These are phyloP conservation scores for Lepidurus arcticus DNA, from an alignment of 1,140 invertebrate species.

Conservation along the genomic window DNA sequence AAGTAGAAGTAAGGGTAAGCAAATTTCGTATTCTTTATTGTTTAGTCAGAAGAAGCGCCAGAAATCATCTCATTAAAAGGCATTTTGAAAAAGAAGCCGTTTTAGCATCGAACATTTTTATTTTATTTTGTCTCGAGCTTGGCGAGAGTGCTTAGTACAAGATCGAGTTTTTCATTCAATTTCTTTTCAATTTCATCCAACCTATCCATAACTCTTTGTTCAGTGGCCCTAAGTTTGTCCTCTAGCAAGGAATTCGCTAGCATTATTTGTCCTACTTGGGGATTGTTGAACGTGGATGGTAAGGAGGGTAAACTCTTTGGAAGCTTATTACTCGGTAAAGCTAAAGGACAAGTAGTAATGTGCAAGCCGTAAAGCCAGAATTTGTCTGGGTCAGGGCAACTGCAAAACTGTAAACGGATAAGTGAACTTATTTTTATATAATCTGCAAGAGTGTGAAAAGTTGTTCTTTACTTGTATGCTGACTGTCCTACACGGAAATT, in stretches of 20 bases:
- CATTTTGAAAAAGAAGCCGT: not conserved
- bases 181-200: not conserved
- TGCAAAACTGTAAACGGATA: not conserved
- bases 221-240: not conserved
- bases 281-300: not conserved
- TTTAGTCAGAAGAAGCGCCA: not conserved
- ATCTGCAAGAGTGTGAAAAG: not conserved
- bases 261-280: not conserved
- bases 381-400: not conserved
- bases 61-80: not conserved
- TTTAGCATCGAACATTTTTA: not conserved
- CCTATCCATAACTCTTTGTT: not conserved
- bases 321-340: not conserved
- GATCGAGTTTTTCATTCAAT: not conserved
- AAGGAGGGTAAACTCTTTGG: not conserved
- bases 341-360: not conserved
- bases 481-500: not conserved
- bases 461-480: conserved; percentile 2
- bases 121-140: not conserved
- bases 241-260: not conserved
- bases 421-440: not conserved
- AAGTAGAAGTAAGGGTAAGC: not conserved
- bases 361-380: conserved; percentile 2
- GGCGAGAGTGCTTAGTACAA: not conserved
- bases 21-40: not conserved